These are phyloP conservation scores for Danionella cerebrum DNA, from an alignment of 2,113 vertebrate genomes.

Conservation along the genomic window DNA sequence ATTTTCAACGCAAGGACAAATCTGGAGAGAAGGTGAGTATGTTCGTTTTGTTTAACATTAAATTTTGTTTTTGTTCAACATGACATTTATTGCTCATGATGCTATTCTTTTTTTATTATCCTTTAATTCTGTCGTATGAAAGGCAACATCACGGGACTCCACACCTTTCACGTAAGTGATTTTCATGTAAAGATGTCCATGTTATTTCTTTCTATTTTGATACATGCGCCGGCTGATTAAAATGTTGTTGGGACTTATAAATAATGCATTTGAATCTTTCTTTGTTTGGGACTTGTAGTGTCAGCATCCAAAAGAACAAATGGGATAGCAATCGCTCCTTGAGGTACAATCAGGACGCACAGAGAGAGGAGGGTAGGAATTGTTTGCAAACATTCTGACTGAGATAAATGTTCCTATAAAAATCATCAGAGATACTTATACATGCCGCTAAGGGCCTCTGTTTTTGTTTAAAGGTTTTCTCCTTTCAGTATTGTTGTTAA, in stretches of 20 bases:
- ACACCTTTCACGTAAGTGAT: slow-evolving; percentile 87
- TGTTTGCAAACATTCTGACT: neutral
- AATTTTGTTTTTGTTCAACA: too few species aligned
- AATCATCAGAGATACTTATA: too few species aligned
- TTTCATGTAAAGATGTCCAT: neutral
- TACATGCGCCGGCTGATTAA: too few species aligned
- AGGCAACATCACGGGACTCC: slow-evolving; percentile 76
- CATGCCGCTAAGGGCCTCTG: too few species aligned
- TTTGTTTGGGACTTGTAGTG: slow-evolving; percentile 53
- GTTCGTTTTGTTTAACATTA: neutral
- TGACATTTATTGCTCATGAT: too few species aligned
- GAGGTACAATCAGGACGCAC: slow-evolving; percentile 93
- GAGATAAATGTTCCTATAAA: neutral
- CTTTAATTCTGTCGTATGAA: neutral
- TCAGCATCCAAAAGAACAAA: slow-evolving; percentile 87
- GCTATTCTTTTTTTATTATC: neutral
- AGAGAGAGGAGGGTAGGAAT: slow-evolving; percentile 85
- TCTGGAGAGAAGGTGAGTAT: slow-evolving; percentile 73
- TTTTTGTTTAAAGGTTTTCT: too few species aligned
- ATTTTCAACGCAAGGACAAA: slow-evolving; percentile 82
- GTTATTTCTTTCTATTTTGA: too few species aligned
- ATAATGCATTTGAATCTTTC: neutral
- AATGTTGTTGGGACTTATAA: too few species aligned
- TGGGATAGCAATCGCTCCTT: slow-evolving; percentile 90
- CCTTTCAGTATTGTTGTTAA: too few species aligned